A percentile compares a stretch with the other conserved stretches of the same genome.
Evolutionary conservation across 2,888 invertebrate genomes (phyloP).

Genomic region (Terebella lapidaria): DNA sequence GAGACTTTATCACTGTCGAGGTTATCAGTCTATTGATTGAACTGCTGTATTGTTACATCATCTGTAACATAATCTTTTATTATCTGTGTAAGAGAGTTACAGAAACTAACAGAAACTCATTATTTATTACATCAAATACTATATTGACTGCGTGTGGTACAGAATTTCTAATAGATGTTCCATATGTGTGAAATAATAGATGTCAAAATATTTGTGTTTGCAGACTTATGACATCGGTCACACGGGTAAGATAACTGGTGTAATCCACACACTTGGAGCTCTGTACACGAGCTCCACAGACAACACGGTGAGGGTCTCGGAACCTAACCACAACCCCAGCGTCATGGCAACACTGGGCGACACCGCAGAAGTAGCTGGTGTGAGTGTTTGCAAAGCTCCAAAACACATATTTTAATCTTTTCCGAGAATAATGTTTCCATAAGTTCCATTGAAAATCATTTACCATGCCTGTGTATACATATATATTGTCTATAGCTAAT

Average conservation of each 20-base stretch:
- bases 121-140: not conserved
- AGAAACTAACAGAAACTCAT: too few relatives aligned
- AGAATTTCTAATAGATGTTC: too few relatives aligned
- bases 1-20: constrained; percentile 36
- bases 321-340: constrained; percentile 36
- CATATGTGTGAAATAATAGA: too few relatives aligned
- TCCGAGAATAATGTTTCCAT: too few relatives aligned
- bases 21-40: constrained; percentile 21
- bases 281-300: constrained; percentile 45
- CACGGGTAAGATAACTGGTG: constrained; percentile 35
- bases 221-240: constrained; percentile 45
- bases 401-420: too few relatives aligned
- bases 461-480: not conserved
- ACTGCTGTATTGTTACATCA: too few relatives aligned
- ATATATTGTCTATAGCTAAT: not conserved
- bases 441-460: too few relatives aligned
- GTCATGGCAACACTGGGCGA: constrained; percentile 34
- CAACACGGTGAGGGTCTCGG: constrained; percentile 33
- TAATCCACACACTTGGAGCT: constrained; percentile 38
- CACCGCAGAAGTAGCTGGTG: constrained; percentile 36
- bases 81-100: not conserved
- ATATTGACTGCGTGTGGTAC: not conserved
- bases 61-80: not conserved
- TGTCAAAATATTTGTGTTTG: too few relatives aligned
- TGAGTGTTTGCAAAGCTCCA: constrained; percentile 27